These are phyloP conservation scores for Ptilodon capucinus DNA, from an alignment of 2,888 invertebrate genomes.

Conservation along the genomic window DNA sequence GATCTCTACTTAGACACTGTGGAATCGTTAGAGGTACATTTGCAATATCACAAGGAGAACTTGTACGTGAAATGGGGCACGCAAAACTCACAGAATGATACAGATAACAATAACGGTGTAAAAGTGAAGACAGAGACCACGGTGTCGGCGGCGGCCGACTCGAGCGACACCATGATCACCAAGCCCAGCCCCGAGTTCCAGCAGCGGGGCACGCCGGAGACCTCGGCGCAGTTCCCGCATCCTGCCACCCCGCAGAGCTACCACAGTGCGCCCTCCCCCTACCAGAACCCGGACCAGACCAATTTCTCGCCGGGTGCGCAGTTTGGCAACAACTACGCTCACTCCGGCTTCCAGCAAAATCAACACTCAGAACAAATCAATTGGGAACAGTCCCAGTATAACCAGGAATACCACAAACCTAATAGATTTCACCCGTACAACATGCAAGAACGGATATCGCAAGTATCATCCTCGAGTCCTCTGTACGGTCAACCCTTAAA, in stretches of 20 bases:
- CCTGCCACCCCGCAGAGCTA: constrained; percentile 86
- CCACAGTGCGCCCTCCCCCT: constrained; percentile 86
- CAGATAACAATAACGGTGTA: constrained; percentile 85
- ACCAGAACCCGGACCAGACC: constrained; percentile 83
- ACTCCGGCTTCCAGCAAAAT: constrained; percentile 77
- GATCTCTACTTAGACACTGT: constrained; percentile 88
- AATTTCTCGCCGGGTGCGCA: constrained; percentile 81
- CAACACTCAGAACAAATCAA: constrained; percentile 75
- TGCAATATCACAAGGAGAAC: constrained; percentile 91
- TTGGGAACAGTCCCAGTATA: constrained; percentile 76
- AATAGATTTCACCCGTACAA: constrained; percentile 79
- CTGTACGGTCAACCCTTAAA: constrained; percentile 82
- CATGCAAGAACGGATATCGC: constrained; percentile 79
- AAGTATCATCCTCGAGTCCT: constrained; percentile 80
- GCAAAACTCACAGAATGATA: constrained; percentile 81
- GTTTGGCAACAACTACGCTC: constrained; percentile 76
- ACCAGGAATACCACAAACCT: constrained; percentile 71
- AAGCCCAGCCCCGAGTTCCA: constrained; percentile 84
- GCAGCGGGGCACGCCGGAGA: constrained; percentile 83
- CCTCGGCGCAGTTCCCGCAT: constrained; percentile 81
- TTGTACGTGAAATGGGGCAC: constrained; percentile 88
- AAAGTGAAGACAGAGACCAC: constrained; percentile 84
- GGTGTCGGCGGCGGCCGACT: constrained; percentile 88
- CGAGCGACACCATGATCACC: constrained; percentile 86
- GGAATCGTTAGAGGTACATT: constrained; percentile 90